Evolutionary conservation across 2,888 invertebrate genomes (phyloP).

Genomic region (Isotomurus palustris): DNA sequence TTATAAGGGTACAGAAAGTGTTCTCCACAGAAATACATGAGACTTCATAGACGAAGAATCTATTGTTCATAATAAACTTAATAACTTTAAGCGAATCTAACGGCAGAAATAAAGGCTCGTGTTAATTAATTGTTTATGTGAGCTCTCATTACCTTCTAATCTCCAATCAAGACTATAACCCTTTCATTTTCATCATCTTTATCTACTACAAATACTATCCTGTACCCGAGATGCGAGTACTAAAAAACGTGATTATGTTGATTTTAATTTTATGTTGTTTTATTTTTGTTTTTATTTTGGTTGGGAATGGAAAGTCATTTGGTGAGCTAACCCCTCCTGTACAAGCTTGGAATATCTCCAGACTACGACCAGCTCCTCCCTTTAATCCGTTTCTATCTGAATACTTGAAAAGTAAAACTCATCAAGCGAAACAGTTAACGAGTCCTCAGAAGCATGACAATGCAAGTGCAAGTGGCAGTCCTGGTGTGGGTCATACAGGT

Average conservation of each 20-base stretch:
- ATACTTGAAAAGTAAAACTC: conserved; percentile 25
- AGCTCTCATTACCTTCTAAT: no score
- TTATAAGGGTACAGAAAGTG: no score
- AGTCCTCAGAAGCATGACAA: background rate
- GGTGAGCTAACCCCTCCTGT: conserved; percentile 40
- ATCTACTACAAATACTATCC: background rate
- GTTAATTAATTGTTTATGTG: no score
- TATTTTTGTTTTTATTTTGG: conserved; percentile 8
- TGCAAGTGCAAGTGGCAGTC: background rate
- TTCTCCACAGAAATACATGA: no score
- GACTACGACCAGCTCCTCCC: conserved; percentile 53
- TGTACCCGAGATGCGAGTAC: background rate
- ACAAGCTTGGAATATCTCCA: conserved; percentile 52
- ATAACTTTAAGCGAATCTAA: no score
- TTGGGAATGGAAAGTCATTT: conserved; percentile 28
- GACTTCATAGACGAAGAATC: no score
- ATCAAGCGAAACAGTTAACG: background rate
- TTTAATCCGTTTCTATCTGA: conserved; percentile 50
- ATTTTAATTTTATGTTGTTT: background rate
- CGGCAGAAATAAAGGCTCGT: no score
- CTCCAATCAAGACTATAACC: no score
- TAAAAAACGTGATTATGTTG: background rate
- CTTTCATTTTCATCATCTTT: no score
- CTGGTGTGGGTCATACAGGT: background rate
- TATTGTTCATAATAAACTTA: no score